These are phyloP conservation scores for Holotrichia oblita DNA, from an alignment of 1,140 invertebrate species.

Conservation along the genomic window DNA sequence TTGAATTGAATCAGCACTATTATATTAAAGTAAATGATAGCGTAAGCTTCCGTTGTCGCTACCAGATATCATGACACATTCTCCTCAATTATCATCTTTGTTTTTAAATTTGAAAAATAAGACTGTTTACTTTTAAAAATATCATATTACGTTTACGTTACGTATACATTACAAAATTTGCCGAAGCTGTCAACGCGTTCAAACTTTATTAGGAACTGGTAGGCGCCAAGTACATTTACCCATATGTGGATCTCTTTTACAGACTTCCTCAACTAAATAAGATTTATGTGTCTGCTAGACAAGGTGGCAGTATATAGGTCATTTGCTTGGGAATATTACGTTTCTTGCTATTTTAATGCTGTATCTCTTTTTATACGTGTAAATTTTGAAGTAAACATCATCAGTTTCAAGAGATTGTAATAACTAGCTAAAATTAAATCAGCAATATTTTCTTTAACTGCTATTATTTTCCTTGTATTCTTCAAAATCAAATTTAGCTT, in stretches of 20 bases:
- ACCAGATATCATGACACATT: neutral
- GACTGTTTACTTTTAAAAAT: neutral
- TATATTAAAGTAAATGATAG: too few species aligned
- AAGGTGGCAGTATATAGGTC: neutral
- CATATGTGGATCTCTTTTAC: neutral
- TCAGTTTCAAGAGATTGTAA: too few species aligned
- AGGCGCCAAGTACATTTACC: constrained; percentile 28
- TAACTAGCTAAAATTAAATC: too few species aligned
- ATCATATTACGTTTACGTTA: constrained; percentile 10
- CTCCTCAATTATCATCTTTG: neutral
- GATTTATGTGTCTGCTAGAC: constrained; percentile 16
- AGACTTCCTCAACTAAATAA: constrained; percentile 3
- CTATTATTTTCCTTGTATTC: too few species aligned
- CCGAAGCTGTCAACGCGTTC: constrained; percentile 15
- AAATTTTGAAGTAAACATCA: too few species aligned
- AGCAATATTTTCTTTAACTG: too few species aligned
- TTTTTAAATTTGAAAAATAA: neutral
- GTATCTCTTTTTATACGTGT: too few species aligned
- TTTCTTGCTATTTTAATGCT: too few species aligned
- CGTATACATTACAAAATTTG: constrained; percentile 11
- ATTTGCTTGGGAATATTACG: neutral
- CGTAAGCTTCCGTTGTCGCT: neutral
- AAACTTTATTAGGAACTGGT: neutral
- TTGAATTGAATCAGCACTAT: too few species aligned
- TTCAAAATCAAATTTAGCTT: too few species aligned